Percentiles rank a stretch among this genome's conserved stretches.
Evolutionary conservation across 1,140 invertebrate species (phyloP).

Genomic region (Eumeta japonica): DNA sequence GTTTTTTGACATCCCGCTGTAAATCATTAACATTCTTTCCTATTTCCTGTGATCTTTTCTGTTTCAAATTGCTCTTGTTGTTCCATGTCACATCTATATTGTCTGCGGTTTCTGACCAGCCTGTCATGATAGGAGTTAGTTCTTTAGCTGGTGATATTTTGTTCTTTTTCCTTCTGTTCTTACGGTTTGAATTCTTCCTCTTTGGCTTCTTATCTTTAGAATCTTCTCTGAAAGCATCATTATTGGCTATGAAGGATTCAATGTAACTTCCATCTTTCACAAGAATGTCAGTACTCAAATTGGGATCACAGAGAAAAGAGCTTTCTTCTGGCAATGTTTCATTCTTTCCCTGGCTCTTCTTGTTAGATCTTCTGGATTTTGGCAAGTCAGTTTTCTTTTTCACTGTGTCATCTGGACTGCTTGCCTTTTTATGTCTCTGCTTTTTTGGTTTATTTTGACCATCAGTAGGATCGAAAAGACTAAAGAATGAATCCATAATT

Average conservation of each 20-base stretch:
- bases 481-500: slow-evolving; percentile 81
- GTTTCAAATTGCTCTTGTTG: slow-evolving; percentile 26
- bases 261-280: slow-evolving; percentile 39
- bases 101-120: slow-evolving; percentile 8
- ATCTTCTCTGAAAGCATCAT: slow-evolving; percentile 29
- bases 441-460: slow-evolving; percentile 22
- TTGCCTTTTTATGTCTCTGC: slow-evolving; percentile 26
- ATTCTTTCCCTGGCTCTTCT: slow-evolving; percentile 27
- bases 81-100: slow-evolving; percentile 24
- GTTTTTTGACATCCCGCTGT: slow-evolving; percentile 14
- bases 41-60: slow-evolving; percentile 23
- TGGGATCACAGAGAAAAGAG: slow-evolving; percentile 43
- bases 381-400: slow-evolving; percentile 35
- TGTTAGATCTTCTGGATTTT: slow-evolving; percentile 35
- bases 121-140: slow-evolving; percentile 5
- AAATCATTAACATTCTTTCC: slow-evolving; percentile 46
- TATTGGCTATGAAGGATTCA: slow-evolving; percentile 39
- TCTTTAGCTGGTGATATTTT: slow-evolving; percentile 34
- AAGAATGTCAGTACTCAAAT: slow-evolving; percentile 30
- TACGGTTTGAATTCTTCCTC: slow-evolving; percentile 33
- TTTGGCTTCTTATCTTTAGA: slow-evolving; percentile 35
- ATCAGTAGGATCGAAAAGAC: slow-evolving; percentile 71
- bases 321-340: slow-evolving; percentile 45
- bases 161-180: slow-evolving; percentile 35
- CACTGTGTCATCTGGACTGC: slow-evolving; percentile 26